These are phyloP conservation scores for Papilio polyxenes DNA, from an alignment of 1,140 invertebrate genomes.

Conservation along the genomic window DNA sequence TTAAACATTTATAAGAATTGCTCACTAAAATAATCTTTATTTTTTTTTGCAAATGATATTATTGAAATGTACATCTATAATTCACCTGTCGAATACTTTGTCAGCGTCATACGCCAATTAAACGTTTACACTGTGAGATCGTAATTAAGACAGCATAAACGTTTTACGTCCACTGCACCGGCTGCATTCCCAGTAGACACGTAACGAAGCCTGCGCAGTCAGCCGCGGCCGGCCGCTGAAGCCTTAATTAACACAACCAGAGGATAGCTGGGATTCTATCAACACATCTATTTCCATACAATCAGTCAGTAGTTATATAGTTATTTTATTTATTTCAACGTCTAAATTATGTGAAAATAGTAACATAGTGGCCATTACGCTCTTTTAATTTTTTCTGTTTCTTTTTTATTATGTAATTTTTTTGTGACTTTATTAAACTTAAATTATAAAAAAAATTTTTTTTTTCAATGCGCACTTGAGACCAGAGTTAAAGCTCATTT, in stretches of 20 bases:
- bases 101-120: constrained; percentile 11
- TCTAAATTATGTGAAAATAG: too few relatives aligned
- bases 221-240: background rate
- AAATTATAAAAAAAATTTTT: background rate
- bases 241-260: constrained; percentile 22
- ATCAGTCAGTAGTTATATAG: background rate
- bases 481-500: too few relatives aligned
- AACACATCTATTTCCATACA: background rate
- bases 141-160: constrained; percentile 28
- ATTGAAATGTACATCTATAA: background rate
- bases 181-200: constrained; percentile 26
- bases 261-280: constrained; percentile 7
- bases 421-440: too few relatives aligned
- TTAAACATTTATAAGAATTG: too few relatives aligned
- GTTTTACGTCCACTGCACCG: background rate
- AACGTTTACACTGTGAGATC: constrained; percentile 4
- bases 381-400: too few relatives aligned
- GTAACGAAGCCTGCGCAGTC: constrained; percentile 18
- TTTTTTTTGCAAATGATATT: background rate
- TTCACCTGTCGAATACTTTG: background rate
- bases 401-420: too few relatives aligned
- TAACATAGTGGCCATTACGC: too few relatives aligned
- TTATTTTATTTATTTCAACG: background rate
- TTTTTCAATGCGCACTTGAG: background rate
- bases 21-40: too few relatives aligned